A percentile compares a stretch with the other conserved stretches of the same genome.
These are phyloP conservation scores for Tenrec ecaudatus DNA, from an alignment of 2,113 vertebrate species.

Conservation along the genomic window DNA sequence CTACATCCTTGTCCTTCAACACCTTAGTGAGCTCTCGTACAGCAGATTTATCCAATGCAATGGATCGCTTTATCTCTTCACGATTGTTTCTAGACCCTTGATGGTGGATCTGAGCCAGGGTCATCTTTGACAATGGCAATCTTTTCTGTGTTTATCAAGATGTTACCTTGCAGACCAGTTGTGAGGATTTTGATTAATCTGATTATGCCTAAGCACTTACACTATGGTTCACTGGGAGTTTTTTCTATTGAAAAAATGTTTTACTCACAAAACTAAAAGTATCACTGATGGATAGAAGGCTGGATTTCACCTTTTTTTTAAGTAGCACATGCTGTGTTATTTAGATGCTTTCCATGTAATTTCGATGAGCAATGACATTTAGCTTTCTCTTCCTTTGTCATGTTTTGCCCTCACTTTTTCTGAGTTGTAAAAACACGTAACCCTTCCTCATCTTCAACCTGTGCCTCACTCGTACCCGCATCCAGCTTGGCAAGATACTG, in stretches of 20 bases:
- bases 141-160: too few species aligned
- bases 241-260: neutral
- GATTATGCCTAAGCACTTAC: too few species aligned
- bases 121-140: too few species aligned
- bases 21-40: too few species aligned
- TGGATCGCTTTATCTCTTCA: too few species aligned
- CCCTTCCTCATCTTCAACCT: conserved; percentile 39
- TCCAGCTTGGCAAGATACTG: conserved; percentile 13
- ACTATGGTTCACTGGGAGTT: neutral
- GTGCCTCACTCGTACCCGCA: neutral
- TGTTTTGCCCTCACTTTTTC: neutral
- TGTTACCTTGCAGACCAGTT: too few species aligned
- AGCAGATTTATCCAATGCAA: too few species aligned
- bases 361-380: conserved; percentile 15
- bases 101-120: too few species aligned
- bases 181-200: too few species aligned
- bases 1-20: too few species aligned
- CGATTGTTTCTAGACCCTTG: too few species aligned
- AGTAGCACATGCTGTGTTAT: neutral
- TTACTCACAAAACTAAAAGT: conserved; percentile 10
- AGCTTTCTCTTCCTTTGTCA: conserved; percentile 13
- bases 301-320: conserved; percentile 21
- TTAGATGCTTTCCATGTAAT: neutral
- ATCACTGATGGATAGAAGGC: neutral
- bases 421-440: conserved; percentile 44